phyloP scores from a whole-genome alignment of 2,888 invertebrate species.

The Taenaris catops region DNA sequence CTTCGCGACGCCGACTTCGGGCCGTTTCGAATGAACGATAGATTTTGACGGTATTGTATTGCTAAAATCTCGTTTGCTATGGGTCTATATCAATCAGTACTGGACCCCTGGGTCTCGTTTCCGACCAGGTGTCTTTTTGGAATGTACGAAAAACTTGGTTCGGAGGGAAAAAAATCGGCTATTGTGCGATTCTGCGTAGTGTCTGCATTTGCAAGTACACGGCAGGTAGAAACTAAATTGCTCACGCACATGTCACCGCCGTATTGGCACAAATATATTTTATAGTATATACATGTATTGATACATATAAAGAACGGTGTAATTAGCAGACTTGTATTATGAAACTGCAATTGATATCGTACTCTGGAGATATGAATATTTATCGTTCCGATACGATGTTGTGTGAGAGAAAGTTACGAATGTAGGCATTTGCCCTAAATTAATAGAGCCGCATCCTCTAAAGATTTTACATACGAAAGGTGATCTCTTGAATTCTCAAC shows the following conservation, averaged over 20 bases:
- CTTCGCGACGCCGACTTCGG: constrained; percentile 62
- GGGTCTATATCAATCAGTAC: constrained; percentile 69
- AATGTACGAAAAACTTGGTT: constrained; percentile 72
- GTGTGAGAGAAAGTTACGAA: too few relatives aligned
- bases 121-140: constrained; percentile 78
- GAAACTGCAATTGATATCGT: too few relatives aligned
- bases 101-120: constrained; percentile 74
- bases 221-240: constrained; percentile 10
- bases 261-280: too few relatives aligned
- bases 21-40: constrained; percentile 35
- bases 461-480: too few relatives aligned
- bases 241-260: neutral
- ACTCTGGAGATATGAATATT: too few relatives aligned
- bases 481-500: too few relatives aligned
- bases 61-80: constrained; percentile 52
- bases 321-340: too few relatives aligned
- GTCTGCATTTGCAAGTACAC: constrained; percentile 36
- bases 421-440: too few relatives aligned
- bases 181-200: constrained; percentile 73
- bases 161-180: constrained; percentile 56
- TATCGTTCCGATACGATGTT: too few relatives aligned
- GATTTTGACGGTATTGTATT: constrained; percentile 50
- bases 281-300: too few relatives aligned
- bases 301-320: too few relatives aligned
- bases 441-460: too few relatives aligned